phyloP scores from a whole-genome alignment of 2,797 vertebrate species.

The Acanthopagrus latus region DNA sequence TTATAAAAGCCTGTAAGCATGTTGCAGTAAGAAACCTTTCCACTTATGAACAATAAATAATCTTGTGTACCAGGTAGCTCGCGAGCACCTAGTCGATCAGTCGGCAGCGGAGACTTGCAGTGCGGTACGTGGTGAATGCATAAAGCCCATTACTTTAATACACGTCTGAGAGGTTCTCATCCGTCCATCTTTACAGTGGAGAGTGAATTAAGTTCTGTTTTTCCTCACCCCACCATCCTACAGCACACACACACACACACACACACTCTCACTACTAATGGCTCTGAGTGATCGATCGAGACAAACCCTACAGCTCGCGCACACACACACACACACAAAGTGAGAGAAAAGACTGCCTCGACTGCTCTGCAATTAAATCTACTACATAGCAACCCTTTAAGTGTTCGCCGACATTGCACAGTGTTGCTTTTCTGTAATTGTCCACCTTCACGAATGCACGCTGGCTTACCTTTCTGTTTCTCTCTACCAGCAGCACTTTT shows the following conservation, averaged over 20 bases:
- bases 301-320: background rate
- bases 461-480: too few species aligned
- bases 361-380: too few species aligned
- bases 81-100: background rate
- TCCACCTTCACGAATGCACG: too few species aligned
- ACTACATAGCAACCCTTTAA: too few species aligned
- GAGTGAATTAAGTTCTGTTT: conserved; percentile 59
- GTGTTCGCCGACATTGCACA: too few species aligned
- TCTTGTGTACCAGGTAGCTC: background rate
- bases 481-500: too few species aligned
- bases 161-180: conserved; percentile 53
- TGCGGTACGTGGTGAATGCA: conserved; percentile 1
- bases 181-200: conserved; percentile 54
- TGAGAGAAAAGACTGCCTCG: too few species aligned
- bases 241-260: background rate
- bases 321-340: conserved; percentile 25
- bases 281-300: conserved; percentile 57
- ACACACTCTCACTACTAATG: conserved; percentile 55
- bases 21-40: background rate
- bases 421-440: too few species aligned
- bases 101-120: conserved; percentile 6
- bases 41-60: conserved; percentile 5
- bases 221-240: conserved; percentile 16
- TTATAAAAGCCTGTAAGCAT: background rate
- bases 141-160: conserved; percentile 39